Percentiles rank a stretch among this genome's conserved stretches.
phyloP scores from a whole-genome alignment of 2,888 invertebrate genomes.

The Incurvaria masculella region DNA sequence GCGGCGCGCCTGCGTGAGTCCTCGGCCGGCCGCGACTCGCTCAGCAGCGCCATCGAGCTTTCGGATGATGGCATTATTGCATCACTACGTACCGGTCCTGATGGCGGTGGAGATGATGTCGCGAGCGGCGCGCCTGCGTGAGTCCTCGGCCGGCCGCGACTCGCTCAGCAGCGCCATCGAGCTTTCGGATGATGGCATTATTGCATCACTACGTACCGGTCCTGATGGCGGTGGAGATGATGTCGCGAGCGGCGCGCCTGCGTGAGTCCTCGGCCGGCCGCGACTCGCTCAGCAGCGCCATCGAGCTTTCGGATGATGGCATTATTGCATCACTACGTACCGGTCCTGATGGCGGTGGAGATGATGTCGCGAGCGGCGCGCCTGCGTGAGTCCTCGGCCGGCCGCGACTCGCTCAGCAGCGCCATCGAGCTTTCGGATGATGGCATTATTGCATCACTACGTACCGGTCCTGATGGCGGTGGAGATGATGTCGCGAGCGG shows the following conservation, averaged over 20 bases:
- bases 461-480: conserved; percentile 61
- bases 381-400: conserved; percentile 51
- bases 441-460: too few relatives aligned
- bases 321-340: too few relatives aligned
- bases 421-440: conserved; percentile 65
- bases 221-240: conserved; percentile 68
- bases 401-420: conserved; percentile 51
- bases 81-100: conserved; percentile 46
- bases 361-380: conserved; percentile 72
- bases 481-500: conserved; percentile 70
- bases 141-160: conserved; percentile 48
- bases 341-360: conserved; percentile 63
- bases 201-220: too few relatives aligned
- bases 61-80: too few relatives aligned
- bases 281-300: conserved; percentile 57
- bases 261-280: conserved; percentile 50
- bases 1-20: conserved; percentile 61
- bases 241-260: conserved; percentile 66
- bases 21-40: conserved; percentile 51
- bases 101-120: conserved; percentile 72
- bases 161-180: conserved; percentile 61
- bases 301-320: too few relatives aligned
- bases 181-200: too few relatives aligned
- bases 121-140: conserved; percentile 63
- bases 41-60: conserved; percentile 61